phyloP scores from a whole-genome alignment of 2,888 invertebrate species.

The Aphidius colemani region DNA sequence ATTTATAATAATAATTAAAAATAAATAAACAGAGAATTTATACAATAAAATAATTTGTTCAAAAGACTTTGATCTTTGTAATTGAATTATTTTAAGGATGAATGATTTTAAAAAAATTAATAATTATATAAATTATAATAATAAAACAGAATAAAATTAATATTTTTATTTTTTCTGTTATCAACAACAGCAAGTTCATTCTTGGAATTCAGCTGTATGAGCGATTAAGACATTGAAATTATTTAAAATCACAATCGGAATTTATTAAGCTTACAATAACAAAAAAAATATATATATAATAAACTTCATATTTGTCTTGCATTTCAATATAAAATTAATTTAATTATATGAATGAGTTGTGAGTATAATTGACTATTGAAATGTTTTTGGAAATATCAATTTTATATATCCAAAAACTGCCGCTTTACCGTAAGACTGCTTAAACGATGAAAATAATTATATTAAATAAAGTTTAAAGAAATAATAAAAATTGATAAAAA shows the following conservation, averaged over 20 bases:
- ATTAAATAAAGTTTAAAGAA: slow-evolving; percentile 28
- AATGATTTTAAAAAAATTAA: slow-evolving; percentile 15
- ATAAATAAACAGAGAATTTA: slow-evolving; percentile 20
- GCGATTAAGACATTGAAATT: no score
- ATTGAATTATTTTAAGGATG: background rate
- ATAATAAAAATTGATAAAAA: slow-evolving; percentile 27
- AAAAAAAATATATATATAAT: background rate
- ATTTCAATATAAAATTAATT: slow-evolving; percentile 1
- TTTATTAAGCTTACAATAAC: background rate
- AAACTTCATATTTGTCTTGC: slow-evolving; percentile 22
- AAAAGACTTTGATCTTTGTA: background rate
- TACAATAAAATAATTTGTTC: slow-evolving; percentile 2
- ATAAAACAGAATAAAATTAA: no score
- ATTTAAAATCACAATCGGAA: no score
- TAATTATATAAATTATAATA: background rate
- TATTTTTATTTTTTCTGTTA: no score
- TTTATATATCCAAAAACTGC: slow-evolving; percentile 41
- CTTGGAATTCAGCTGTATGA: no score
- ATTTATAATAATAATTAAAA: slow-evolving; percentile 15
- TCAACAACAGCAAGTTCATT: no score
- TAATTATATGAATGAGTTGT: slow-evolving; percentile 3
- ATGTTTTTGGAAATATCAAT: slow-evolving; percentile 13
- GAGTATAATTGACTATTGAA: slow-evolving; percentile 9
- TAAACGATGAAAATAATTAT: slow-evolving; percentile 35
- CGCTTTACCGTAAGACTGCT: slow-evolving; percentile 52